phyloP scores from a whole-genome alignment of 2,888 invertebrate genomes.

The Chorisops tibialis region DNA sequence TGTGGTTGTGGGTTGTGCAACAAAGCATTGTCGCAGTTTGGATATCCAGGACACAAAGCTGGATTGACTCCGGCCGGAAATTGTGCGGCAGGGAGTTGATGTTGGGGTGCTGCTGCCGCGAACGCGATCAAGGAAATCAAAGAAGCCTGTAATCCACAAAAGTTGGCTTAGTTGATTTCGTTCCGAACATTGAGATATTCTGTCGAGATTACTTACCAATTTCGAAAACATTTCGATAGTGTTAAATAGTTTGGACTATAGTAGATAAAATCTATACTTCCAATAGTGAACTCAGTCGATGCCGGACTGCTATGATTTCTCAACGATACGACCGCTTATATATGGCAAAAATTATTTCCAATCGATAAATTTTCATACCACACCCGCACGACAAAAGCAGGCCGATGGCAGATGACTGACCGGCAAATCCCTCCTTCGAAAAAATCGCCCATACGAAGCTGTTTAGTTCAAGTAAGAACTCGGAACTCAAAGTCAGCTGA shows the following conservation, averaged over 20 bases:
- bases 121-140: conserved; percentile 42
- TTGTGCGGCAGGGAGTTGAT: conserved; percentile 47
- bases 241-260: not conserved
- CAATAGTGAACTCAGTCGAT: conserved; percentile 20
- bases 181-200: not conserved
- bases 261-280: conserved; percentile 8
- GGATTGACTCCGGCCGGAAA: conserved; percentile 56
- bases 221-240: conserved; percentile 10
- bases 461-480: too few relatives aligned
- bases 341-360: conserved; percentile 18
- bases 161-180: not conserved
- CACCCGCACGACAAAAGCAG: too few relatives aligned
- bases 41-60: conserved; percentile 54
- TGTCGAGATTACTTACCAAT: not conserved
- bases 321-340: conserved; percentile 15
- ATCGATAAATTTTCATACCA: not conserved
- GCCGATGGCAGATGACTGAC: too few relatives aligned
- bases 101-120: conserved; percentile 49
- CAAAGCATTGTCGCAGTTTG: conserved; percentile 54
- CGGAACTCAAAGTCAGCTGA: too few relatives aligned
- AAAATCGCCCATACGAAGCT: too few relatives aligned
- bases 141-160: conserved; percentile 6
- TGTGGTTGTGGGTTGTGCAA: conserved; percentile 46
- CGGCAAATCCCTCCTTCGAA: too few relatives aligned
- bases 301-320: conserved; percentile 17